Percentiles rank a stretch among this genome's conserved stretches.
Evolutionary conservation across 2,888 invertebrate species (phyloP).

Genomic region (Drosophila monieri): DNA sequence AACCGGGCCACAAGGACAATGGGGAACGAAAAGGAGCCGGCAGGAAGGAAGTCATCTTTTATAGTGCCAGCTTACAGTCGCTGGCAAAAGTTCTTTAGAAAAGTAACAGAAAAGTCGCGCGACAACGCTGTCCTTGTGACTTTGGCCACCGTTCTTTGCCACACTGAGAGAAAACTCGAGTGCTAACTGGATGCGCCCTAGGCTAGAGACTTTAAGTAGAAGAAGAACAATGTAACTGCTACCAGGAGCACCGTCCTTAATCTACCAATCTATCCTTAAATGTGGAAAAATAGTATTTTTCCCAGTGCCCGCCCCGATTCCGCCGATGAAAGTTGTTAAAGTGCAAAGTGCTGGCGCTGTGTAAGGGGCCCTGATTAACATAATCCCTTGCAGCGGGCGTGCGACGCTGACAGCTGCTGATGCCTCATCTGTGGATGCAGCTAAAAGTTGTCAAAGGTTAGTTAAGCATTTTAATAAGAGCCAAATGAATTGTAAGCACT

Average conservation of each 20-base stretch:
- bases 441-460: constrained; percentile 68
- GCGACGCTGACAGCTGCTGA: constrained; percentile 64
- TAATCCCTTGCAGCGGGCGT: constrained; percentile 65
- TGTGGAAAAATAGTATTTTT: not conserved
- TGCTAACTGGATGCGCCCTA: no score
- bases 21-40: not conserved
- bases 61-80: constrained; percentile 71
- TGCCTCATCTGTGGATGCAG: constrained; percentile 53
- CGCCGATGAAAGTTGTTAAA: constrained; percentile 63
- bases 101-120: constrained; percentile 55
- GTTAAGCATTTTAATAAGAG: constrained; percentile 72
- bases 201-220: no score
- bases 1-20: constrained; percentile 1
- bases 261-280: no score
- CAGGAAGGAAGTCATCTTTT: constrained; percentile 70
- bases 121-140: constrained; percentile 66
- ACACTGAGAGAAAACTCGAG: not conserved
- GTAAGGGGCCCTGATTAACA: constrained; percentile 66
- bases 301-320: constrained; percentile 6
- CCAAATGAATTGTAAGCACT: constrained; percentile 79
- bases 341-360: constrained; percentile 68
- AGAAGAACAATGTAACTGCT: no score
- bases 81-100: constrained; percentile 35
- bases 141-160: constrained; percentile 38
- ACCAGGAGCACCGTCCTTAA: no score